These are phyloP conservation scores for Hermaeophaga mercurialis DNA, from an alignment of 2,888 invertebrate genomes.

Conservation along the genomic window DNA sequence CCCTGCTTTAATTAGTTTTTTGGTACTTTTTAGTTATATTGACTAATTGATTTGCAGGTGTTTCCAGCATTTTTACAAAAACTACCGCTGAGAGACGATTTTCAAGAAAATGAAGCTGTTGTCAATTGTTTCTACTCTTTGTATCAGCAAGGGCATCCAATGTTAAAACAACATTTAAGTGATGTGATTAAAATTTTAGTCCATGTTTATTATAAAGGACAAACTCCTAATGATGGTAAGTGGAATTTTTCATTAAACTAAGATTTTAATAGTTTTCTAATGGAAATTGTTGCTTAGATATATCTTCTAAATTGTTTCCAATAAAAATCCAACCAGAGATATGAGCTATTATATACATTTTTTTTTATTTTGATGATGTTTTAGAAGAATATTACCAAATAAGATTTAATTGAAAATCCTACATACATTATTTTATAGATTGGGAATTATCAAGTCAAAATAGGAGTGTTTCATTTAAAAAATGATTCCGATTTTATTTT, in stretches of 20 bases:
- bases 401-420: too few species aligned
- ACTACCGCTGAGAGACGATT: constrained; percentile 75
- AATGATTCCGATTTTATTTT: too few species aligned
- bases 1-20: background rate
- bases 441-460: too few species aligned
- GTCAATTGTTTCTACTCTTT: constrained; percentile 68
- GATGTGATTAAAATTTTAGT: constrained; percentile 63
- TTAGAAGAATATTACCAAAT: too few species aligned
- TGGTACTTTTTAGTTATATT: constrained; percentile 4
- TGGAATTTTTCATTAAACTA: constrained; percentile 9
- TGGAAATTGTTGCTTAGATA: too few species aligned
- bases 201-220: constrained; percentile 63
- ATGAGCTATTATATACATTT: too few species aligned
- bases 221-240: constrained; percentile 62
- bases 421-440: too few species aligned
- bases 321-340: too few species aligned
- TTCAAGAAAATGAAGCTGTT: constrained; percentile 73
- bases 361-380: too few species aligned
- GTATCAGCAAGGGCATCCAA: constrained; percentile 65
- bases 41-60: constrained; percentile 60
- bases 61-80: constrained; percentile 73
- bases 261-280: too few species aligned
- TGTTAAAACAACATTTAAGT: constrained; percentile 61
- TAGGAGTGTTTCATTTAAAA: too few species aligned
- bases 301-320: too few species aligned